Conservation (phyloP, 2,888 invertebrate genomes). For the Leptopilina drosophilae region DNA sequence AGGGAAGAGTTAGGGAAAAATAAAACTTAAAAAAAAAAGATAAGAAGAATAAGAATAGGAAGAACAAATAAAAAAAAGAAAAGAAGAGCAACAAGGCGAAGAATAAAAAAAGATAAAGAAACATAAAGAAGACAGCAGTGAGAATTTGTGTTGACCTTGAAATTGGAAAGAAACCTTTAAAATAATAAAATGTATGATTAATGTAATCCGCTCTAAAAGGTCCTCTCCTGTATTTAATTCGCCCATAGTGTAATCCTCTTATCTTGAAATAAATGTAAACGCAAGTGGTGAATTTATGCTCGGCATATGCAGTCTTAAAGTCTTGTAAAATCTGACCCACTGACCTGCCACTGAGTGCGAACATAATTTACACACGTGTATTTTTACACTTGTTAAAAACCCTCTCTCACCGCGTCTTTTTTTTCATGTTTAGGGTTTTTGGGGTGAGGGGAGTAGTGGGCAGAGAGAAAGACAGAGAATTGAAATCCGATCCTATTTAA, state of each 20-base stretch:
- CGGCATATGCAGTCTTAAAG: slow-evolving; percentile 3
- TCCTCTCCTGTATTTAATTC: background rate
- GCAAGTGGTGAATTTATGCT: slow-evolving; percentile 21
- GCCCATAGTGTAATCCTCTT: slow-evolving; percentile 27
- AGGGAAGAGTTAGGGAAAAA: no score
- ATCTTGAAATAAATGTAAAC: slow-evolving; percentile 32
- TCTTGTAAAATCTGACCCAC: slow-evolving; percentile 62
- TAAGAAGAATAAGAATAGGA: no score
- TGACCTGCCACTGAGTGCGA: slow-evolving; percentile 60
- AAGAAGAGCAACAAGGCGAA: no score
- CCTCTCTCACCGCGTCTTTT: slow-evolving; percentile 14
- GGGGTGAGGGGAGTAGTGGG: background rate
- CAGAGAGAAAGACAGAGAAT: background rate
- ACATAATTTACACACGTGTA: slow-evolving; percentile 44
- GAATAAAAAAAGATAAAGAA: no score
- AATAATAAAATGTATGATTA: slow-evolving; percentile 22
- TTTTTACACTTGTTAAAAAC: slow-evolving; percentile 43
- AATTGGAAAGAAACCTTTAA: background rate
- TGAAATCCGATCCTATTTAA: background rate
- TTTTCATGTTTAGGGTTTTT: slow-evolving; percentile 1
- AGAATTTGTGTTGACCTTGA: background rate
- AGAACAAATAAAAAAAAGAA: no score
- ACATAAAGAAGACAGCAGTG: no score
- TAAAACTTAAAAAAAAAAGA: no score
- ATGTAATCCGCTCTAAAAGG: slow-evolving; percentile 15